phyloP scores from a whole-genome alignment of 2,888 invertebrate species.

The Chalcosyrphus nemorum region DNA sequence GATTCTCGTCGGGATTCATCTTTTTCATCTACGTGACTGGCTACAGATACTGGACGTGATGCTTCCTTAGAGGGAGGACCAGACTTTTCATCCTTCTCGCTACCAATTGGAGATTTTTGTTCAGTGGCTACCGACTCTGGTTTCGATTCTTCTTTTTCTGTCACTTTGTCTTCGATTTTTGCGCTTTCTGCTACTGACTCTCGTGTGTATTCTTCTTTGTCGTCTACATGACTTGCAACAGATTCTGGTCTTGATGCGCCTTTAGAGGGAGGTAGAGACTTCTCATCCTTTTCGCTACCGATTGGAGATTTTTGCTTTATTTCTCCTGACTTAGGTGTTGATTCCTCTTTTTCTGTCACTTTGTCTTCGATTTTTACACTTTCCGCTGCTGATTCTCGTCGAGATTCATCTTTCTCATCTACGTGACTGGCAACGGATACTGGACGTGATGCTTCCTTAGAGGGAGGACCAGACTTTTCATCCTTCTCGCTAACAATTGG shows the following conservation, averaged over 20 bases:
- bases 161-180: too few species aligned
- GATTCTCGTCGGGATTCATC: neutral
- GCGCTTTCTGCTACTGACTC: constrained; percentile 39
- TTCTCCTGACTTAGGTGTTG: too few species aligned
- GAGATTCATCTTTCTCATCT: constrained; percentile 26
- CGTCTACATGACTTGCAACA: constrained; percentile 7
- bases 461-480: constrained; percentile 41
- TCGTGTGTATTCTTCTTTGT: neutral
- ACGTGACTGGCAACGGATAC: constrained; percentile 76
- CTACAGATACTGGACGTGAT: constrained; percentile 55
- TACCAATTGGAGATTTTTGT: too few species aligned
- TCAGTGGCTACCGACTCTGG: too few species aligned
- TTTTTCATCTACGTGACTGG: constrained; percentile 4
- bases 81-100: constrained; percentile 45
- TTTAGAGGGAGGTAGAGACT: constrained; percentile 60
- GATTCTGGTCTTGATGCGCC: constrained; percentile 74
- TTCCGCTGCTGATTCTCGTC: constrained; percentile 16
- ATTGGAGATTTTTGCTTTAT: too few species aligned
- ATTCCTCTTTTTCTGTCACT: too few species aligned
- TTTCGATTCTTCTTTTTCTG: too few species aligned
- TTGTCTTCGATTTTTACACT: constrained; percentile 28
- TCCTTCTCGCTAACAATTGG: constrained; percentile 47
- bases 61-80: constrained; percentile 53
- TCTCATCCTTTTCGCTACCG: constrained; percentile 69
- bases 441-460: constrained; percentile 73